These are phyloP conservation scores for Onthophagus taurus DNA, from an alignment of 1,140 invertebrate genomes.

Conservation along the genomic window DNA sequence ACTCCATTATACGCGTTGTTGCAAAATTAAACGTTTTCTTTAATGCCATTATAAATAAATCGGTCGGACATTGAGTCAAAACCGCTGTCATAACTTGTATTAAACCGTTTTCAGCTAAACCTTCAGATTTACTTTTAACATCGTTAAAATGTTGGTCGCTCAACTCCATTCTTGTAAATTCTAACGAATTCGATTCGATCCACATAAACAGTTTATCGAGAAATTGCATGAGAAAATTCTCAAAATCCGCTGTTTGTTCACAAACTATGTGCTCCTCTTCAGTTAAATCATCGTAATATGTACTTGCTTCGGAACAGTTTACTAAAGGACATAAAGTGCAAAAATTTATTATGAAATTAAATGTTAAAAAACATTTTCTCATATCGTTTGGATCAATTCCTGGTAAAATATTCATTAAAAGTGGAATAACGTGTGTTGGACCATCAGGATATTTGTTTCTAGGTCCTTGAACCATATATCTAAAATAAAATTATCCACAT, in stretches of 20 bases:
- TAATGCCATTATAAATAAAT: constrained; percentile 59
- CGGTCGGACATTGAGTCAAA: constrained; percentile 45
- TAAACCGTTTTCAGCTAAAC: constrained; percentile 58
- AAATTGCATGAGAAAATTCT: constrained; percentile 82
- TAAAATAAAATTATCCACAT: constrained; percentile 22
- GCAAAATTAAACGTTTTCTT: constrained; percentile 66
- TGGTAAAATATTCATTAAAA: constrained; percentile 70
- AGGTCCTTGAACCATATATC: constrained; percentile 57
- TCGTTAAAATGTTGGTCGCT: constrained; percentile 41
- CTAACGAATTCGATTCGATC: constrained; percentile 63
- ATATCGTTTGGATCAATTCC: constrained; percentile 88
- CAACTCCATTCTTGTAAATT: constrained; percentile 55
- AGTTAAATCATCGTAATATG: constrained; percentile 56
- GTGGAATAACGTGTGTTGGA: constrained; percentile 67
- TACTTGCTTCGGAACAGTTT: constrained; percentile 68
- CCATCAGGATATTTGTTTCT: constrained; percentile 62
- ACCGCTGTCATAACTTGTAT: constrained; percentile 56
- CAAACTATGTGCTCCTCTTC: constrained; percentile 70
- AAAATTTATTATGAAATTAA: constrained; percentile 71
- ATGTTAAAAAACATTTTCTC: constrained; percentile 69
- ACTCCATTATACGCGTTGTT: constrained; percentile 65
- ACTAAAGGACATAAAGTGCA: constrained; percentile 68
- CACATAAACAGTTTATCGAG: constrained; percentile 66
- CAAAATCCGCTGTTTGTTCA: constrained; percentile 71
- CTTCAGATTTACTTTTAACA: constrained; percentile 59